Conservation (phyloP, 2,113 vertebrate species). For the Pungitius pungitius region DNA sequence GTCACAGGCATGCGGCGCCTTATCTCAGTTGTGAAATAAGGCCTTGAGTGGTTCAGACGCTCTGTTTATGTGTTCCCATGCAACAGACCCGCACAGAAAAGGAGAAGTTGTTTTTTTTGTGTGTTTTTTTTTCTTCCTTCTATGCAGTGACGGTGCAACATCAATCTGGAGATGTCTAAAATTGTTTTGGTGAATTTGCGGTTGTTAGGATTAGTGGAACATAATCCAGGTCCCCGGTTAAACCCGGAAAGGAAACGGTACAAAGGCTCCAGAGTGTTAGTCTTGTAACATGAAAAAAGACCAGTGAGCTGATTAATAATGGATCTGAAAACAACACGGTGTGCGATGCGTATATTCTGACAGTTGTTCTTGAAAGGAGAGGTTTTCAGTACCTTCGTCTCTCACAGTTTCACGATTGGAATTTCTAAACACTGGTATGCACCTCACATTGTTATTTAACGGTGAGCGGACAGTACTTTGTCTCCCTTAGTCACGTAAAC, state of each 20-base stretch:
- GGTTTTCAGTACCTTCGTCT: neutral
- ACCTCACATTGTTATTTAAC: neutral
- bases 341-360: neutral
- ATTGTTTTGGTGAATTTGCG: conserved; percentile 47
- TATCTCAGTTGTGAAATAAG: conserved; percentile 45
- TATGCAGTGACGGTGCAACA: conserved; percentile 33
- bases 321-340: conserved; percentile 1
- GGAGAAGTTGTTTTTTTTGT: conserved; percentile 12
- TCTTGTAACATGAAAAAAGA: neutral
- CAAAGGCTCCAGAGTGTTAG: conserved; percentile 11
- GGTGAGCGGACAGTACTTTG: neutral
- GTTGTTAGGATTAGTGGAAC: conserved; percentile 63
- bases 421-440: neutral
- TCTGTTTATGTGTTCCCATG: conserved; percentile 59
- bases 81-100: conserved; percentile 40
- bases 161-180: conserved; percentile 59
- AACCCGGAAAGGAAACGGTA: conserved; percentile 50
- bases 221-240: conserved; percentile 61
- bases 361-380: neutral
- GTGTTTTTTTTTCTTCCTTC: conserved; percentile 41
- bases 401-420: neutral
- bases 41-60: conserved; percentile 27
- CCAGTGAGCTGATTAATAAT: neutral
- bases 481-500: neutral
- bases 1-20: conserved; percentile 40